These are phyloP conservation scores for Drosophila paranaensis DNA, from an alignment of 2,888 invertebrate genomes.

Conservation along the genomic window DNA sequence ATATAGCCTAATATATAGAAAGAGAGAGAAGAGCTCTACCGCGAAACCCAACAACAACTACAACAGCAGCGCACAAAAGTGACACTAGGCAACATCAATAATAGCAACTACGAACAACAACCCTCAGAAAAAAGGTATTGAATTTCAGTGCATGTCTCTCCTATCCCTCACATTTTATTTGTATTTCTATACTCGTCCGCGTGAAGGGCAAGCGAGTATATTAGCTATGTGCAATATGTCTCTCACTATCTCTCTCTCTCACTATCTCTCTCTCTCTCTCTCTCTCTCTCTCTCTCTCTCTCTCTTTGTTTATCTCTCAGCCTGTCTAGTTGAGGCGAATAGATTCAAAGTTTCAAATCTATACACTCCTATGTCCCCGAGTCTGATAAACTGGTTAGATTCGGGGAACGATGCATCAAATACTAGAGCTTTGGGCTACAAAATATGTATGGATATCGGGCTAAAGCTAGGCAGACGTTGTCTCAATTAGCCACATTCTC, in stretches of 20 bases:
- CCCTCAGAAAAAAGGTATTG: conserved; percentile 58
- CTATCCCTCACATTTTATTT: conserved; percentile 26
- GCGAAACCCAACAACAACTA: conserved; percentile 51
- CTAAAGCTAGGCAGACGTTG: no score
- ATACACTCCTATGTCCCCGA: no score
- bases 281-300: neutral
- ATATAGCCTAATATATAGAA: neutral
- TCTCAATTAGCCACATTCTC: neutral
- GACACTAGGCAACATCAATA: conserved; percentile 70
- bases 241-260: no score
- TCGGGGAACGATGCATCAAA: no score
- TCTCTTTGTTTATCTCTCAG: neutral
- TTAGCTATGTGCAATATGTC: neutral
- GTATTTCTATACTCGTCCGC: neutral
- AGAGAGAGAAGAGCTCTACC: conserved; percentile 20
- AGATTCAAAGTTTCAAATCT: no score
- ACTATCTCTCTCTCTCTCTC: no score
- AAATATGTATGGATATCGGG: no score
- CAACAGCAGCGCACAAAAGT: conserved; percentile 47
- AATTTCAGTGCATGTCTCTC: conserved; percentile 62
- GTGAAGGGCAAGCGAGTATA: neutral
- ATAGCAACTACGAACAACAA: conserved; percentile 51
- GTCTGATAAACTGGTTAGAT: no score
- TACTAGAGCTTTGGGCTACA: no score
- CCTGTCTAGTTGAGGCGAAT: no score